These are phyloP conservation scores for Drosophila nigricruria DNA, from an alignment of 2,888 invertebrate species.

Conservation along the genomic window DNA sequence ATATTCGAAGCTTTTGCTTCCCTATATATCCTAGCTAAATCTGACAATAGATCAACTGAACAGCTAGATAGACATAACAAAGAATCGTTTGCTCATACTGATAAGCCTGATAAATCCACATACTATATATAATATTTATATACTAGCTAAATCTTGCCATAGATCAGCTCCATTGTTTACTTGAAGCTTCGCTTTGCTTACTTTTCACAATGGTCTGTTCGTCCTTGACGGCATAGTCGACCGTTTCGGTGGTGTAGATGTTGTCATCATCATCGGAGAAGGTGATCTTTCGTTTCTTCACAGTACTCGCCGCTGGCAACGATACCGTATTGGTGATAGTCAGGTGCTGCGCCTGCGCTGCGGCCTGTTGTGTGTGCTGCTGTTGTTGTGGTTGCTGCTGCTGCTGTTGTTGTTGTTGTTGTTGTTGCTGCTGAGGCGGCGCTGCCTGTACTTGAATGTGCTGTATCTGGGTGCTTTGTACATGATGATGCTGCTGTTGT, in stretches of 20 bases:
- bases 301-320: slow-evolving; percentile 63
- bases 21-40: no score
- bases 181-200: no score
- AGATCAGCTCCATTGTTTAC: no score
- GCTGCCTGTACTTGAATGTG: slow-evolving; percentile 82
- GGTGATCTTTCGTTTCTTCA: slow-evolving; percentile 84
- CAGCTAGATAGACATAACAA: neutral
- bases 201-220: slow-evolving; percentile 84
- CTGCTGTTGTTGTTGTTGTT: slow-evolving; percentile 62
- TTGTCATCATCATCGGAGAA: slow-evolving; percentile 85
- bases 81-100: neutral
- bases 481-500: slow-evolving; percentile 75
- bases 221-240: slow-evolving; percentile 82
- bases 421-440: slow-evolving; percentile 63
- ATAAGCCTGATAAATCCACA: neutral
- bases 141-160: no score
- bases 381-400: slow-evolving; percentile 61
- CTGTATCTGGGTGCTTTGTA: slow-evolving; percentile 82
- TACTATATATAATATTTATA: no score
- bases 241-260: slow-evolving; percentile 84
- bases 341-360: slow-evolving; percentile 68
- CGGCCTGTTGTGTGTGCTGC: slow-evolving; percentile 54
- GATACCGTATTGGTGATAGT: slow-evolving; percentile 75
- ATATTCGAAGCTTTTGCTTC: no score
- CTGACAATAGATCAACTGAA: no score